Evolutionary conservation across 2,797 vertebrate species (phyloP), one percentile per base, ranked within the genome.

Genomic region (Hylomyscus alleni): DNA sequence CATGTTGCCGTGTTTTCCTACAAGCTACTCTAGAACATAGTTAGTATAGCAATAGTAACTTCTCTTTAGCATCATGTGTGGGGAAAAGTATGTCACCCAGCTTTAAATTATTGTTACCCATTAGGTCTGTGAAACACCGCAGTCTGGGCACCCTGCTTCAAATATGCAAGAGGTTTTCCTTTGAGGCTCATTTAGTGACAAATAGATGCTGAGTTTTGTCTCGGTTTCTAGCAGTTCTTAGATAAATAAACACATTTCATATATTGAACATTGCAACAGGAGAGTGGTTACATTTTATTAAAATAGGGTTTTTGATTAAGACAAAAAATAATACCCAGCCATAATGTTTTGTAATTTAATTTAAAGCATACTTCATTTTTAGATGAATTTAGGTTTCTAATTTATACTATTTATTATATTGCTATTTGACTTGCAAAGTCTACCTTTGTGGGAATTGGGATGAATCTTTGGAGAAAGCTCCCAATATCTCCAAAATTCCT

Each of bases 201-300:
- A 77, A n/a, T 14, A 67, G 50, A 67, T 34, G 15, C 81, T 85
- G 24, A 73, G 4, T 90, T 96, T 86, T 91, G 19, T 40, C 15
- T 90, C 54, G 44, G 44, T 12, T 78, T 95, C 72, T 15, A 82
- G 14, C 72, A 92, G 22, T 76, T 91, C 8, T 34, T 11, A 89
- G 37, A 93, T 86, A 95, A 89, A 77, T 52, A 93, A 80, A 73
- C 19, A 31, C 54, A 93, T 69, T 93, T 94, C 14, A 77, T 75
- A 11, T 72, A 22, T 73, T 89, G n/a, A 91, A 80, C 85, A 83
- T 93, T 40, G 62, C 34, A 31, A 65, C 1, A 26, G 22, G 1
- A 54, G 47, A 56, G 92, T 82, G 37, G 12, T 93, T 75, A 56
- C 2, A 17, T 84, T 91, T 29, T 58, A 0, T 76, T 91, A 94